phyloP scores from a whole-genome alignment of 2,113 vertebrate species.

The Xiphias gladius region DNA sequence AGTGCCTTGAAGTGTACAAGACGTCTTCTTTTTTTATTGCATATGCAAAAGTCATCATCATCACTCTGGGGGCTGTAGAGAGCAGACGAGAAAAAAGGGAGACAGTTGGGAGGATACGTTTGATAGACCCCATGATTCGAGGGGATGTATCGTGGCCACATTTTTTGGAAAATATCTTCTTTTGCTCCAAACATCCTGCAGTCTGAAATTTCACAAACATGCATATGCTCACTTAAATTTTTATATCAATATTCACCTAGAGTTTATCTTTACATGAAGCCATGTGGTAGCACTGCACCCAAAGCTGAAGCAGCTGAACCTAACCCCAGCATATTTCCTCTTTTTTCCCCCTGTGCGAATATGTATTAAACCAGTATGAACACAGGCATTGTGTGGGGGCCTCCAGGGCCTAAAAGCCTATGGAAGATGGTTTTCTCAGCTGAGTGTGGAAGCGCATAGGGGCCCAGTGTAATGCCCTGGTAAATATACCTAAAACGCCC shows the following conservation, averaged over 20 bases:
- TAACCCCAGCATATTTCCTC: slow-evolving; percentile 50
- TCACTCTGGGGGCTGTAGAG: slow-evolving; percentile 24
- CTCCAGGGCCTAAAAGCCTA: slow-evolving; percentile 21
- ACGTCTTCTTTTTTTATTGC: slow-evolving; percentile 30
- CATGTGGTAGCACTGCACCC: slow-evolving; percentile 3
- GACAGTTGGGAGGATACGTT: neutral
- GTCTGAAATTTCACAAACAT: slow-evolving; percentile 35
- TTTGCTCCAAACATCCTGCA: slow-evolving; percentile 36
- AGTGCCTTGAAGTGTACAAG: slow-evolving; percentile 22
- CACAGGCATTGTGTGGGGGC: slow-evolving; percentile 63
- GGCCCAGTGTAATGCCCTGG: slow-evolving; percentile 33
- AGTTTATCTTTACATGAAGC: slow-evolving; percentile 21
- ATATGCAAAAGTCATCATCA: slow-evolving; percentile 71
- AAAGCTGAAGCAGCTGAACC: slow-evolving; percentile 40
- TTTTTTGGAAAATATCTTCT: slow-evolving; percentile 33
- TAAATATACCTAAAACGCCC: slow-evolving; percentile 30
- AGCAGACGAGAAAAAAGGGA: slow-evolving; percentile 17
- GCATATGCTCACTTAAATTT: neutral
- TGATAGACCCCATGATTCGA: slow-evolving; percentile 2
- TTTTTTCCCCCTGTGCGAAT: slow-evolving; percentile 57
- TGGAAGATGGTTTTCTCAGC: slow-evolving; percentile 61
- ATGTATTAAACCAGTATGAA: slow-evolving; percentile 70
- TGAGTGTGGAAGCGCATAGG: slow-evolving; percentile 38
- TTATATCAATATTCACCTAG: slow-evolving; percentile 22
- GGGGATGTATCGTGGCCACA: slow-evolving; percentile 11